Evolutionary conservation across 2,888 invertebrate species (phyloP).

Genomic region (Oscheius sp.): DNA sequence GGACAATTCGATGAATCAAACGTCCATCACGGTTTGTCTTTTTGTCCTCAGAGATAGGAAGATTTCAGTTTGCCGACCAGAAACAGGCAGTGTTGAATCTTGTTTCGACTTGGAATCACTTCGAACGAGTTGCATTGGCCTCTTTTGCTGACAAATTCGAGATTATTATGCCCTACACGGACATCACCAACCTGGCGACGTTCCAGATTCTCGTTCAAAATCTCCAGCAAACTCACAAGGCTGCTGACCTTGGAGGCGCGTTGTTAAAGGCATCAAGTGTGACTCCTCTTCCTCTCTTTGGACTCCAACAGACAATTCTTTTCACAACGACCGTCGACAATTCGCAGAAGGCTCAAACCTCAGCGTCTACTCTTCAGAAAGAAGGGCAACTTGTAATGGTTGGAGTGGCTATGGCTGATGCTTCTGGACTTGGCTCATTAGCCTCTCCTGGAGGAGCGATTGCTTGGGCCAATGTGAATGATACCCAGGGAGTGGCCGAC

Average conservation of each 20-base stretch:
- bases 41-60: not conserved
- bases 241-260: not conserved
- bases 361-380: not conserved
- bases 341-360: not conserved
- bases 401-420: slow-evolving; percentile 20
- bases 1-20: slow-evolving; percentile 15
- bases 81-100: slow-evolving; percentile 4
- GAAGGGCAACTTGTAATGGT: slow-evolving; percentile 14
- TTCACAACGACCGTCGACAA: slow-evolving; percentile 17
- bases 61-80: slow-evolving; percentile 21
- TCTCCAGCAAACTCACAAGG: not conserved
- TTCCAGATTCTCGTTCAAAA: not conserved
- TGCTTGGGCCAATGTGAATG: slow-evolving; percentile 17
- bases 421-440: not conserved
- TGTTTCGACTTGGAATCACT: slow-evolving; percentile 23
- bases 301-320: slow-evolving; percentile 13
- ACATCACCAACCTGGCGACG: not conserved
- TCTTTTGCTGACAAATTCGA: not conserved
- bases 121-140: slow-evolving; percentile 22
- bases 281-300: not conserved
- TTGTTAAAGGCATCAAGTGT: slow-evolving; percentile 8
- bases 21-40: not conserved
- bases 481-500: not conserved
- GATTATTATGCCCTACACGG: not conserved
- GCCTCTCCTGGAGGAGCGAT: slow-evolving; percentile 19